A percentile compares a stretch with the other conserved stretches of the same genome.
These are phyloP conservation scores for Ceyx cyanopectus DNA, from an alignment of 2,113 vertebrate species.

Conservation along the genomic window DNA sequence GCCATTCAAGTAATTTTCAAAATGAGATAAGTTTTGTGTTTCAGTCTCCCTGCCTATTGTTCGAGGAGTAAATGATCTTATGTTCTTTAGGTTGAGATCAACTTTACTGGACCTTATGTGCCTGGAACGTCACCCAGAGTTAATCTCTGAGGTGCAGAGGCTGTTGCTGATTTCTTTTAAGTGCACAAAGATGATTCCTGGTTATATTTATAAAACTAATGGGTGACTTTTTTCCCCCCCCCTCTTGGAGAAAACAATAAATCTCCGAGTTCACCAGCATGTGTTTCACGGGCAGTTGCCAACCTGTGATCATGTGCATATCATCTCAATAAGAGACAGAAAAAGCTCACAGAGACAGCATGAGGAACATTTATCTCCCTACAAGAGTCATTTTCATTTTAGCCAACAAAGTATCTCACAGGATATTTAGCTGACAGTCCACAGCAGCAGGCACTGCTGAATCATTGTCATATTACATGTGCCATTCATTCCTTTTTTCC, in stretches of 20 bases:
- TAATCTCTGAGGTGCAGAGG: background rate
- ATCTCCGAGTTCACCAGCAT: background rate
- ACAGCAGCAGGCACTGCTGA: background rate
- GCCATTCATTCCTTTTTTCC: background rate
- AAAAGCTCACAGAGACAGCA: background rate
- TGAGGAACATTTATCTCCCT: background rate
- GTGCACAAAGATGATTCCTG: background rate
- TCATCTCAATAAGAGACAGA: background rate
- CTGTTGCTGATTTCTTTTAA: constrained; percentile 6
- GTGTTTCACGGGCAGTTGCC: background rate
- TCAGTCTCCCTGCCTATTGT: background rate
- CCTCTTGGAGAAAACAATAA: background rate
- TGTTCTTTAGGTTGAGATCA: background rate
- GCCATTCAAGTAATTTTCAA: background rate
- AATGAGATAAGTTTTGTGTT: background rate
- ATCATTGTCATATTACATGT: background rate
- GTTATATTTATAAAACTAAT: constrained; percentile 2
- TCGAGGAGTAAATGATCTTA: background rate
- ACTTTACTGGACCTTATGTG: background rate
- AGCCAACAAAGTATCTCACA: constrained; percentile 7
- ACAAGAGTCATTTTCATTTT: background rate
- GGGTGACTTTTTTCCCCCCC: background rate
- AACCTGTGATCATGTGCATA: background rate
- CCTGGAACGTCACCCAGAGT: background rate
- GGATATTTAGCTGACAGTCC: constrained; percentile 3